These are phyloP conservation scores for Nothocercus nigrocapillus DNA, from an alignment of 2,113 vertebrate species.

Conservation along the genomic window DNA sequence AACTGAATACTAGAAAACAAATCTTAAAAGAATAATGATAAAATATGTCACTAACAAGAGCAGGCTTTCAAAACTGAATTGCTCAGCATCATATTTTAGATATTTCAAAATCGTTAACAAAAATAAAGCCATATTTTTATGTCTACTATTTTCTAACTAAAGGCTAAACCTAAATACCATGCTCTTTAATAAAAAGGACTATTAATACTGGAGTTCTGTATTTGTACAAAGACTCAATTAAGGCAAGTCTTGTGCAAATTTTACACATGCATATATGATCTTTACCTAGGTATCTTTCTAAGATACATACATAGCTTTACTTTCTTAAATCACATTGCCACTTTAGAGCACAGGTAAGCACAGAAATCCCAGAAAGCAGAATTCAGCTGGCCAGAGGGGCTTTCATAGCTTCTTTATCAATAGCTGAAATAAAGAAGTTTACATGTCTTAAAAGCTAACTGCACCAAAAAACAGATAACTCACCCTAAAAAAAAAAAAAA, in stretches of 20 bases:
- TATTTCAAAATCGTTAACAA: not conserved
- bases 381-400: not conserved
- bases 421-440: not conserved
- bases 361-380: not conserved
- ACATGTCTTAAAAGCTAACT: not conserved
- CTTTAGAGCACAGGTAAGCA: not conserved
- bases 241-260: not conserved
- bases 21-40: not conserved
- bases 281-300: not conserved
- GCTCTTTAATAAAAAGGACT: not conserved
- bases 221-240: not conserved
- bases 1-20: not conserved
- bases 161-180: not conserved
- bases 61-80: not conserved
- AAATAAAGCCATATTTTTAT: not conserved
- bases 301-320: not conserved
- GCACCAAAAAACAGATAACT: not conserved
- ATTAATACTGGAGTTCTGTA: not conserved
- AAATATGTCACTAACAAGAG: conserved; percentile 19
- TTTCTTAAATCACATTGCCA: not conserved
- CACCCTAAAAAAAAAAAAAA: not conserved
- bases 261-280: not conserved
- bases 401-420: not conserved
- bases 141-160: not conserved
- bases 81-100: not conserved